Conservation (phyloP, 1,140 invertebrate genomes). For the Venturia canescens region DNA sequence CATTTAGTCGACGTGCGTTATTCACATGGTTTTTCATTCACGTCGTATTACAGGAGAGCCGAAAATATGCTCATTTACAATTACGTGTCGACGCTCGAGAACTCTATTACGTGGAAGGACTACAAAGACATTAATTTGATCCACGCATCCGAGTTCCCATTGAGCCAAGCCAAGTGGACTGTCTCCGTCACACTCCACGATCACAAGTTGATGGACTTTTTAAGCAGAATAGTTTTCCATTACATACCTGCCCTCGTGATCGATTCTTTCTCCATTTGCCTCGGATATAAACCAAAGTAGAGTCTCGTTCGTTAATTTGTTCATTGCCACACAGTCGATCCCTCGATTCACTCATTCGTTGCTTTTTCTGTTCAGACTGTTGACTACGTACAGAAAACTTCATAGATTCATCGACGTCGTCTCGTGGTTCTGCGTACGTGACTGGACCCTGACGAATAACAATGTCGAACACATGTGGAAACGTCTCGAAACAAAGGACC, state of each 20-base stretch:
- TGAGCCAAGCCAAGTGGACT: conserved; percentile 79
- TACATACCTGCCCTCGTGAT: conserved; percentile 81
- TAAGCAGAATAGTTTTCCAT: conserved; percentile 79
- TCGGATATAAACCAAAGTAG: conserved; percentile 82
- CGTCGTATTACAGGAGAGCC: conserved; percentile 59
- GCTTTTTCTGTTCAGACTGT: conserved; percentile 73
- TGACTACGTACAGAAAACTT: conserved; percentile 86
- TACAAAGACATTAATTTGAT: conserved; percentile 77
- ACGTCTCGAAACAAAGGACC: conserved; percentile 79
- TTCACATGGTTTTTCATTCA: too few species aligned
- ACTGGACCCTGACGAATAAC: conserved; percentile 84
- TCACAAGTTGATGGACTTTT: conserved; percentile 75
- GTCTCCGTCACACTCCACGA: conserved; percentile 78
- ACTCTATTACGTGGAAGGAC: conserved; percentile 82
- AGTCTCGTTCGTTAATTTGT: conserved; percentile 69
- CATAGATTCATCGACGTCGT: conserved; percentile 84
- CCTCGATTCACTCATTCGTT: too few species aligned
- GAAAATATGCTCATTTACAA: conserved; percentile 82
- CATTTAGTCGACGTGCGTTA: too few species aligned
- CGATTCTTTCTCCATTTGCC: conserved; percentile 77
- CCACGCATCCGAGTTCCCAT: conserved; percentile 76
- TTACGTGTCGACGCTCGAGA: conserved; percentile 83
- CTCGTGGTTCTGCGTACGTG: conserved; percentile 83
- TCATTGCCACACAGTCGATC: too few species aligned
- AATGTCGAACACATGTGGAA: conserved; percentile 80